These are phyloP conservation scores for Neosilurus hyrtlii DNA, from an alignment of 2,797 vertebrate genomes.

Conservation along the genomic window DNA sequence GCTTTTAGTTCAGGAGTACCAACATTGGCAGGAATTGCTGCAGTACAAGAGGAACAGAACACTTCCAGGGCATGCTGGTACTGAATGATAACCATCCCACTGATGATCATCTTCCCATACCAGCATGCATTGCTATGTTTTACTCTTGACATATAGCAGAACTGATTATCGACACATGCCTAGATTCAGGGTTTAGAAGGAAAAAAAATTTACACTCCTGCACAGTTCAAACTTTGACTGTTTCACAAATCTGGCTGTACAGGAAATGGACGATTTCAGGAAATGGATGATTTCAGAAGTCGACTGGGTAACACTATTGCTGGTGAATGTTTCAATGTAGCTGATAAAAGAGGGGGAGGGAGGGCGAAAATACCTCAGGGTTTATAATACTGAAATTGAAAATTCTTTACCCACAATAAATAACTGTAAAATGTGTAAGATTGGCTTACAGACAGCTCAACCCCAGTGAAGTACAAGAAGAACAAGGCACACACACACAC, in stretches of 20 bases:
- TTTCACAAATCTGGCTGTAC: neutral
- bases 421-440: constrained; percentile 16
- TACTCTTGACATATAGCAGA: neutral
- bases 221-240: neutral
- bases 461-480: constrained; percentile 20
- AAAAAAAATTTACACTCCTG: neutral
- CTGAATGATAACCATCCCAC: neutral
- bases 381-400: constrained; percentile 12
- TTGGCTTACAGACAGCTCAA: constrained; percentile 19
- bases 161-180: neutral
- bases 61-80: neutral
- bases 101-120: neutral
- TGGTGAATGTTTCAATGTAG: constrained; percentile 46
- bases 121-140: neutral
- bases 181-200: neutral
- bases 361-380: neutral
- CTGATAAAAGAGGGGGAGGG: neutral
- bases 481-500: constrained; percentile 38
- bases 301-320: constrained; percentile 62
- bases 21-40: neutral
- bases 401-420: constrained; percentile 28
- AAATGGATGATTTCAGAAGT: neutral
- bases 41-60: neutral
- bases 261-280: neutral
- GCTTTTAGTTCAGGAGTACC: neutral